Base-by-base conservation (phyloP, 1,140 invertebrate genomes). In the Caerostris extrusa region DNA sequence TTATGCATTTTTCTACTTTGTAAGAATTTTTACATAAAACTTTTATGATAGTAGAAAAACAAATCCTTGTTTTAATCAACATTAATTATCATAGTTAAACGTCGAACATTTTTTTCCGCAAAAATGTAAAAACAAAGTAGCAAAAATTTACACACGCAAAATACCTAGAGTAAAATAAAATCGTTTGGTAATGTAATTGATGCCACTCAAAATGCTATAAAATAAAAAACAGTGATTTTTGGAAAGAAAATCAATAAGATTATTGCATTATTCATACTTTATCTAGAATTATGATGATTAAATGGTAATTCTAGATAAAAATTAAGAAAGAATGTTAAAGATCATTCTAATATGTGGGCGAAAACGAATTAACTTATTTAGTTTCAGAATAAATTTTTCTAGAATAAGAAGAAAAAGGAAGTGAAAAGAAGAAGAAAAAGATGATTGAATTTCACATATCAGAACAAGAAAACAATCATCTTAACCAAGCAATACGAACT, bases 231-330 rank as follows among this genome's bases (percentile, higher is more conserved):
- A 71, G 3, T 5, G 50, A 77, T 12, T 50, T 77, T 5, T 77
- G 71, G 50, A 50, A 53, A 34, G 71, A 12, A 77, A 77, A 77
- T 77, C 53, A 77, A 77, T 50, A 50, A 19, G 34, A 77, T 77
- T 77, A 77, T 12, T 34, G 34, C 71, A 77, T 77, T 77, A 77
- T 77, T 77, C 71, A 77, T 77, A 77, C 53, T 77, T 77, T 12
- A 50, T 12, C 34, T 50, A 10, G 12, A 50, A 10, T 77, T 5
- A 12, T 10, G 34, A 50, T 77, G 53, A 53, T 50, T 12, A 77
- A 10, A 53, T 67, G 17, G 61, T 67, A 67, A 67, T 67, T 34
- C 0, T 5, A 3, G 12, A 67, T 17, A 67, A 67, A 67, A 14
- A 14, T 14, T 10, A 67, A n/a, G 17, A n/a, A n/a, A 14, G 14